phyloP scores from a whole-genome alignment of 2,113 vertebrate genomes.

The Eulacestoma nigropectus region DNA sequence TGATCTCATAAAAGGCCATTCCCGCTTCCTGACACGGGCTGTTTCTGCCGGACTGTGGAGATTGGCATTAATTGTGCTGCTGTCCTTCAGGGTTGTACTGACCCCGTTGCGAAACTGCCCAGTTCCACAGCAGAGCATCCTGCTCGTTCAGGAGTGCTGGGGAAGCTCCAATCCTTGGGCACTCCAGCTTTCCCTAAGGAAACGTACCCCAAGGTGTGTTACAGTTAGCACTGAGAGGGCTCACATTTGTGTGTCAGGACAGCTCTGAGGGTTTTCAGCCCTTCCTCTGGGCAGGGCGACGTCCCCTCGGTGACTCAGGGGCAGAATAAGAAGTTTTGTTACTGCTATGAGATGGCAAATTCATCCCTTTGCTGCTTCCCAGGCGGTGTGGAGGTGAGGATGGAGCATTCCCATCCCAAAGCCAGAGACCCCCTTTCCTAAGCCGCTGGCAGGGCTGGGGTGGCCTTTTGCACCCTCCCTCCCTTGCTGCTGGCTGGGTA shows the following conservation, averaged over 20 bases:
- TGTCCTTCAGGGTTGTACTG: background rate
- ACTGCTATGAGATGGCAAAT: background rate
- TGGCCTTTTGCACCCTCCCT: background rate
- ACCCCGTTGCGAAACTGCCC: background rate
- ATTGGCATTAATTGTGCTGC: background rate
- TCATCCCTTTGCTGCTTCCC: background rate
- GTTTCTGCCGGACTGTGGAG: background rate
- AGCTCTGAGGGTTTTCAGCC: background rate
- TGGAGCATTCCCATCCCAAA: background rate
- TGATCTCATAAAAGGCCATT: slow-evolving; percentile 18
- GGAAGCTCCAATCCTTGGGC: background rate
- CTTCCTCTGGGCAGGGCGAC: background rate
- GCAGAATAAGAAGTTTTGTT: background rate
- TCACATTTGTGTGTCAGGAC: background rate
- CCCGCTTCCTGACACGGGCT: background rate
- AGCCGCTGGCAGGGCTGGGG: background rate
- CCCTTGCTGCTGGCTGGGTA: background rate
- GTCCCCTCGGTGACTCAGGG: accelerated
- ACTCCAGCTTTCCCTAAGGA: background rate
- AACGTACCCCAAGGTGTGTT: background rate
- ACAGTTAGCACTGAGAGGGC: too few relatives aligned
- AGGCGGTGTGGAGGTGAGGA: background rate
- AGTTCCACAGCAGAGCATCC: background rate
- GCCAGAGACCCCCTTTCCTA: background rate
- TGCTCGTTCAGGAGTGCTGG: accelerated